phyloP scores from a whole-genome alignment of 1,140 invertebrate genomes.

The Eumaeus atala region DNA sequence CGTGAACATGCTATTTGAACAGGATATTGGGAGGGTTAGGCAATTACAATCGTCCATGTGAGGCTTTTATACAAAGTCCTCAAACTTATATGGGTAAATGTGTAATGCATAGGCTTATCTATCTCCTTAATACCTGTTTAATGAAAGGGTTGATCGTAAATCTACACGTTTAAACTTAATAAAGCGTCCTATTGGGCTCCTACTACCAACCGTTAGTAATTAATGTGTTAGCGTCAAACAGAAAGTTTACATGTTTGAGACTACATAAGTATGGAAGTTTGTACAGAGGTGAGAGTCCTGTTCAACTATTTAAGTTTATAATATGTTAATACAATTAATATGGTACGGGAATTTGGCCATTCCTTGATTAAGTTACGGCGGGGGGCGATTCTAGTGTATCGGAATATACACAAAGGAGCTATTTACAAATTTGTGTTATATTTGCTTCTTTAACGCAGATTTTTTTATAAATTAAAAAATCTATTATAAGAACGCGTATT shows the following conservation, averaged over 20 bases:
- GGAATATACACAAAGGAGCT: too few relatives aligned
- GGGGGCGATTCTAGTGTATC: neutral
- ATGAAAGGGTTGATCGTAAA: constrained; percentile 72
- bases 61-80: constrained; percentile 46
- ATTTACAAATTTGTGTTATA: too few relatives aligned
- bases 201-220: constrained; percentile 52
- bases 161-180: constrained; percentile 66
- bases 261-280: constrained; percentile 68
- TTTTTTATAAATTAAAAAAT: too few relatives aligned
- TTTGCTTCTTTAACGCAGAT: too few relatives aligned
- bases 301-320: constrained; percentile 57
- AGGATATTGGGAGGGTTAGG: constrained; percentile 37
- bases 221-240: constrained; percentile 65
- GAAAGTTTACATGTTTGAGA: constrained; percentile 68
- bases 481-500: too few relatives aligned
- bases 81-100: constrained; percentile 53
- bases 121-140: constrained; percentile 68
- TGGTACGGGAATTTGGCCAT: constrained; percentile 36
- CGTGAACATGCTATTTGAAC: constrained; percentile 31
- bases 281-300: constrained; percentile 54
- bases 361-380: constrained; percentile 2
- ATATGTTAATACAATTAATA: constrained; percentile 58
- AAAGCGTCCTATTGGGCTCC: constrained; percentile 58
- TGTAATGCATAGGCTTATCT: constrained; percentile 59
- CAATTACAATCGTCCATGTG: constrained; percentile 45